Base-by-base conservation (phyloP, 2,797 vertebrate genomes). In the Lagodon rhomboides region DNA sequence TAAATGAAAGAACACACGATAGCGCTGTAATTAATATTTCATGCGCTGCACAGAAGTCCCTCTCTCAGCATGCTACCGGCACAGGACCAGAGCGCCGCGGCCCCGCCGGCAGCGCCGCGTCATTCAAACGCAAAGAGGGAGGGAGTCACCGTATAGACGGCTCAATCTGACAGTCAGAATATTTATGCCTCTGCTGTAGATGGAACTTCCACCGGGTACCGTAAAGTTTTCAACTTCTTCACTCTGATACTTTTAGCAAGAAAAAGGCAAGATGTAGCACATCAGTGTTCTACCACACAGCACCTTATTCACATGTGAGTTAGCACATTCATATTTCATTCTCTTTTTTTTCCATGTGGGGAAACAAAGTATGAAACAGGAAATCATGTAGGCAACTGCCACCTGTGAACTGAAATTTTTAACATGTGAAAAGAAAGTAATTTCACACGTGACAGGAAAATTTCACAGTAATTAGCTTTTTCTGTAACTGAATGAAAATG, bases 21-120 rank as follows among this genome's bases (percentile, higher is more conserved):
- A 54, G 66, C 34, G 18, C 80, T 4, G 55, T 46, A 5, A 83
- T 93, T 86, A 91, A 92, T 92, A 92, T 89, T 93, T 91, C 83
- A 93, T 87, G 82, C 13, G 73, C 55, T 4, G 43, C 82, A 34
- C 69, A 78, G 74, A 44, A 75, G 68, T 82, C 72, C 54, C 64
- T 30, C 23, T 76, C 89, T 62, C 77, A 73, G 89, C 80, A 53
- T 87, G 88, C 65, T 73, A 75, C 56, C 55, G 73, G 85, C 85
- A 75, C 51, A 83, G 85, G 84, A 86, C 76, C 59, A 65, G 73
- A 60, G 12, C 30, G 56, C 30, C 6, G 50, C 12, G 68, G 68
- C 55, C 82, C 82, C 85, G 70, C 74, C 79, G 66, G 88, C 79
- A 43, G 88, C 80, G 79, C 64, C 2, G 54, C 85, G 25, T 75